Base-by-base conservation (phyloP, 1,140 invertebrate genomes). In the Odontomachus brunneus region DNA sequence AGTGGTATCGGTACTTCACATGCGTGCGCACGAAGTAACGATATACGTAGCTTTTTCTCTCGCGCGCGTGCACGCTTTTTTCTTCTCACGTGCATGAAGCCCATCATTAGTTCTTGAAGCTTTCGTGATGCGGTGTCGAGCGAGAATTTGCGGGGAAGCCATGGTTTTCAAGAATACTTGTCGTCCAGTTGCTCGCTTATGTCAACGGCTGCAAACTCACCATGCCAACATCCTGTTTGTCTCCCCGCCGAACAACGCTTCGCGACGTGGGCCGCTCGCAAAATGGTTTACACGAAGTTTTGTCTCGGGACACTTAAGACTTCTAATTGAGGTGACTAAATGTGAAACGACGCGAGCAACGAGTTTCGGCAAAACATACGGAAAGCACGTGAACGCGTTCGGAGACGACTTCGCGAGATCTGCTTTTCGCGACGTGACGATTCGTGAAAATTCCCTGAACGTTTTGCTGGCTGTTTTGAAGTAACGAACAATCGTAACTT, bases 181-280 rank as follows among this genome's bases (percentile, higher is more conserved):
- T 48, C 44, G 60, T 76, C 26, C 59, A 24, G 19, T 11, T 22
- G 60, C 38, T 66, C 74, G n/a, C 26, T 62, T 55, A 9, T 69
- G 63, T 69, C 38, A 69, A 62, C 33, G 19, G 63, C 49, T 67
- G 66, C 75, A 44, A 80, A 57, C 65, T 80, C 75, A 26, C 33
- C 29, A 33, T 78, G 55, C 75, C 75, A 15, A 26, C 63, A 44
- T 80, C 65, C 65, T 80, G 75, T 80, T 80, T 80, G 65, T 80
- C 75, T 80, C 67, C 75, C 55, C 63, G 29, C 51, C 12, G 51
- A 69, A 69, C 67, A 78, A 78, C 65, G 75, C 48, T 78, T 11
- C 63, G 63, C 63, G 75, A 67, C 62, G 62, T 55, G 67, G 49
- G 67, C 49, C 29, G 75, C 63, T 48, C 65, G 65, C 51, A 71